Conservation (phyloP, 2,888 invertebrate genomes). For the Capitulum mitella region DNA sequence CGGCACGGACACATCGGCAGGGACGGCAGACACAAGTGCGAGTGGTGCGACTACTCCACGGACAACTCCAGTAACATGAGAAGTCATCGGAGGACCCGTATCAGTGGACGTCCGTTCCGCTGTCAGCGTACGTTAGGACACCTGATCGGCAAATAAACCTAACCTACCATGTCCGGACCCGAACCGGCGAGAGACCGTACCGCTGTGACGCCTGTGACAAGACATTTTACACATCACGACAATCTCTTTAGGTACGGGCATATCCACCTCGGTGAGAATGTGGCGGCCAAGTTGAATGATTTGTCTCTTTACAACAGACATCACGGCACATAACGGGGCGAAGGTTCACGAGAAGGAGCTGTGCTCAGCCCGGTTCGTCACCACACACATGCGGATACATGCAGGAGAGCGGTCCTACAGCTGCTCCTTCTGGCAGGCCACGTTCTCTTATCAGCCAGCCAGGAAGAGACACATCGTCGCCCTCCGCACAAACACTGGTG, state of each 20-base stretch:
- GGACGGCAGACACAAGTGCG: neutral
- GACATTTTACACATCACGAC: neutral
- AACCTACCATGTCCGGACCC: neutral
- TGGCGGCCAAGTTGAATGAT: neutral
- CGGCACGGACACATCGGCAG: constrained; percentile 3
- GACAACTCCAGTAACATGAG: neutral
- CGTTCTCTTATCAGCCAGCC: neutral
- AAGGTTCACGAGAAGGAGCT: neutral
- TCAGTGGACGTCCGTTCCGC: neutral
- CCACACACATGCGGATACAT: neutral
- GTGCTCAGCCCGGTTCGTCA: neutral
- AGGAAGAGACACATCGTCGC: neutral
- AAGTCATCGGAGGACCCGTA: neutral
- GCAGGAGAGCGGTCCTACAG: neutral
- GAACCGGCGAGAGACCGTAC: neutral
- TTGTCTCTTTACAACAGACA: neutral
- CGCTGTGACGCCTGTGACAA: neutral
- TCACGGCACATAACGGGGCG: neutral
- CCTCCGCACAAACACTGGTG: neutral
- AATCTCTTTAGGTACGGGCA: neutral
- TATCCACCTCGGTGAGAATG: neutral
- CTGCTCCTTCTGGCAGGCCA: neutral
- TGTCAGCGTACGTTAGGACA: neutral
- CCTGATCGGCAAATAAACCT: neutral
- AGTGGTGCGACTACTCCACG: constrained; percentile 3